Evolutionary conservation across 1,140 invertebrate species (phyloP).

Genomic region (Procambarus virginalis): DNA sequence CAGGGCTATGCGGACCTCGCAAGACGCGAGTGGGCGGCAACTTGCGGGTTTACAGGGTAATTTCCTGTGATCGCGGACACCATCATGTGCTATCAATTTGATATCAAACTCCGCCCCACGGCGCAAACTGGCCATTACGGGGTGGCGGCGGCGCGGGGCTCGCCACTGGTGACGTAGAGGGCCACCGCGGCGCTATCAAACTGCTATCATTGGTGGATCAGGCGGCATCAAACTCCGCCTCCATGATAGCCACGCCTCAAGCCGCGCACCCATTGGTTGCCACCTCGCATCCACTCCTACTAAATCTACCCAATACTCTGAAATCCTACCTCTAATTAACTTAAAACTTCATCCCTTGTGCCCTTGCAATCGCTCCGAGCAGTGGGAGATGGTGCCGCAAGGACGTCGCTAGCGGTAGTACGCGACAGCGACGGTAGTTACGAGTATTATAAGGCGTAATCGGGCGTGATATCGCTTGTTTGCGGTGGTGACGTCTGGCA

Average conservation of each 20-base stretch:
- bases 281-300: constrained; percentile 15
- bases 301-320: not conserved
- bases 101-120: constrained; percentile 67
- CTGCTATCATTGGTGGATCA: constrained; percentile 68
- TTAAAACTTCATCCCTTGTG: not conserved
- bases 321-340: not conserved
- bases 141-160: constrained; percentile 12
- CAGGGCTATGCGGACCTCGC: too few relatives aligned
- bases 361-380: not conserved
- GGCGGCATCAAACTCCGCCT: constrained; percentile 58
- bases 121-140: constrained; percentile 40
- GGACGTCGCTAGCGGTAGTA: too few relatives aligned
- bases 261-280: constrained; percentile 40
- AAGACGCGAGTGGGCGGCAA: too few relatives aligned
- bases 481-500: constrained; percentile 45
- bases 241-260: constrained; percentile 62
- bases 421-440: too few relatives aligned
- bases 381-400: too few relatives aligned
- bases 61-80: constrained; percentile 5
- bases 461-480: constrained; percentile 13
- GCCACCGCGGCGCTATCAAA: constrained; percentile 50
- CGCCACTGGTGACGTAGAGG: constrained; percentile 39
- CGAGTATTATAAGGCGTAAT: not conserved
- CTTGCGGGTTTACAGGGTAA: not conserved
- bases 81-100: constrained; percentile 65